Base-by-base conservation (phyloP, 2,888 invertebrate genomes). In the Teleiodes luculella region DNA sequence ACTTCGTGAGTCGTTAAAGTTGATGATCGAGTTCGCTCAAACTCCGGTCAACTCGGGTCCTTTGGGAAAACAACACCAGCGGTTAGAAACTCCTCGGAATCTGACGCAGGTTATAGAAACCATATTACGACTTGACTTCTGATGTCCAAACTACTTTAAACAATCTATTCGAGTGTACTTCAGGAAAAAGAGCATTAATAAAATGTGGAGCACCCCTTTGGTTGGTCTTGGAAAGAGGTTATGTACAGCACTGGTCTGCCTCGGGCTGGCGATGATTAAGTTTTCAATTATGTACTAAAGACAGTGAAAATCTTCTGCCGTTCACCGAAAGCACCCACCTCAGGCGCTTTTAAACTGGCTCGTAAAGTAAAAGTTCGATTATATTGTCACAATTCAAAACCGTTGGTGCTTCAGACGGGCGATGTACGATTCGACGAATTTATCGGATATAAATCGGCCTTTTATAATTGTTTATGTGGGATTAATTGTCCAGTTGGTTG, bases 381-480 rank as follows among this genome's bases (percentile, higher is more conserved):
- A 74, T 74, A 74, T 74, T 67, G 67, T 75, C 68, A 69, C 59
- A 60, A 63, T 65, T 70, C 78, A 70, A 70, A 77, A 76, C 73
- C 65, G 70, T 71, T 69, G 70, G 70, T 70, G 72, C 65, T 64
- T 70, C 63, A 68, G 71, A 71, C 65, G 61, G 67, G 59, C 59
- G 60, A 61, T 64, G 63, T 68, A 66, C 66, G 70, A 69, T 72
- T 66, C 68, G 70, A 74, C 67, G 75, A 76, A 83, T 78, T 77
- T 78, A 81, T 83, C 67, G 72, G 68, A 72, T 77, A 80, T 80
- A 77, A 81, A 83, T 79, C 73, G 75, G 68, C 74, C 70, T 68
- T 66, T 64, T 65, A 75, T 80, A 82, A 80, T 82, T 81, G 79
- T 83, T 81, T 81, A 80, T 82, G 74, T 72, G 76, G 77, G 69